Evolutionary conservation across 2,888 invertebrate species (phyloP), one percentile per base, ranked within the genome.

Genomic region (Amorpha juglandis): DNA sequence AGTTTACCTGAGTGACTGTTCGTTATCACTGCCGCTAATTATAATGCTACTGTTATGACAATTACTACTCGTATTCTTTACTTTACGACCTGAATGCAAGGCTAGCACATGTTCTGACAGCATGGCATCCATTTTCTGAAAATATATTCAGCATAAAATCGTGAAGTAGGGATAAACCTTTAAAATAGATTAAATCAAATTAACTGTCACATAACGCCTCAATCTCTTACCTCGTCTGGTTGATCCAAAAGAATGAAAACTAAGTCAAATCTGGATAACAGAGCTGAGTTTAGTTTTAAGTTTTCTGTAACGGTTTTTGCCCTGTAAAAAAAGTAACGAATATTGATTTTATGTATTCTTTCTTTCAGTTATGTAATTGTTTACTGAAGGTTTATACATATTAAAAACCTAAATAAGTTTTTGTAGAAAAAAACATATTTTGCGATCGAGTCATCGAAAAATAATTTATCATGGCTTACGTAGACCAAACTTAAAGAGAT

Each of bases 201-300:
- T 50, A 7, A 19, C 0, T 19, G 0, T 11, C 7, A 19, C 9
- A 50, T 1, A 19, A 19, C 9, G 50, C 1, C 1, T 19, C 8
- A 48, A 19, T 33, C 52, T 71, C 68, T 78, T 82, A 96, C 96
- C 94, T 96, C 96, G 85, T 98, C 95, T 6, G 98, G 97, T 80
- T 96, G 95, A 90, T 99, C 99, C 68, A 98, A 87, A 35, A 99
- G 93, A 70, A 99, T 96, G 84, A 98, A 99, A 62, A 98, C 96
- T 66, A 99, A 93, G 92, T 99, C 99, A 88, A 99, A 99, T 85
- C 99, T 94, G 1, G 98, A 98, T 16, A 99, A 89, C 65, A 99
- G 92, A 0, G 98, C 96, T 14, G 97, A 95, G 72, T 96, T 96
- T 74, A 99, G 95, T 86, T 96, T 97, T 69, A 99, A 94, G 89